Percentiles rank a stretch among this genome's conserved stretches.
Evolutionary conservation across 2,888 invertebrate genomes (phyloP).

Genomic region (Petrophora chlorosata): DNA sequence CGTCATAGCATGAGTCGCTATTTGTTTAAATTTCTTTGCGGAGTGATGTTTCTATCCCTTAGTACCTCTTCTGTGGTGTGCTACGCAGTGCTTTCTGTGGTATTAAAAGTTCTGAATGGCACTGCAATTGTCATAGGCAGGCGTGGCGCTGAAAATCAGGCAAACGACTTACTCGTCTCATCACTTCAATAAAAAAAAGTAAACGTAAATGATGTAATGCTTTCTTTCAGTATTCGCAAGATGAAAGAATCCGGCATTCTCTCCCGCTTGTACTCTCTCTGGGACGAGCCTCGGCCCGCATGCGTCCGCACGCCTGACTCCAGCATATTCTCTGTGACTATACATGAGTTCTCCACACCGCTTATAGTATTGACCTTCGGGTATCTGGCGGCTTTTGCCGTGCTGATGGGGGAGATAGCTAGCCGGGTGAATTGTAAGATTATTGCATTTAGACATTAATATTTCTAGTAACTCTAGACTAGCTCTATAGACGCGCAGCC

Average conservation of each 20-base stretch:
- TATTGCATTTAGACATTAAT: slow-evolving; percentile 37
- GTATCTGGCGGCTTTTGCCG: slow-evolving; percentile 57
- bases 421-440: not conserved
- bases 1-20: too few species aligned
- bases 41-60: too few species aligned
- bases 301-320: slow-evolving; percentile 80
- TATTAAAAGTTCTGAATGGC: too few species aligned
- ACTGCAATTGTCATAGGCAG: too few species aligned
- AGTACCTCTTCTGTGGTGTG: too few species aligned
- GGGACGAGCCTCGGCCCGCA: slow-evolving; percentile 84
- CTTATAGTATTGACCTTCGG: slow-evolving; percentile 79
- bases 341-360: slow-evolving; percentile 84
- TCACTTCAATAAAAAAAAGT: too few species aligned
- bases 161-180: too few species aligned
- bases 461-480: not conserved
- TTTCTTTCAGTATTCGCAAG: slow-evolving; percentile 82
- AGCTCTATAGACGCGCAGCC: too few species aligned
- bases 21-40: too few species aligned
- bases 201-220: too few species aligned
- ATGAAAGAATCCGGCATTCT: slow-evolving; percentile 85
- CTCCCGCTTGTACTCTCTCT: slow-evolving; percentile 79
- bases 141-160: too few species aligned
- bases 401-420: slow-evolving; percentile 62
- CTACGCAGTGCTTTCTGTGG: too few species aligned
- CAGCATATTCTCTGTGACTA: slow-evolving; percentile 77